Evolutionary conservation across 2,797 vertebrate genomes (phyloP).

Genomic region (Rhynchotus rufescens): DNA sequence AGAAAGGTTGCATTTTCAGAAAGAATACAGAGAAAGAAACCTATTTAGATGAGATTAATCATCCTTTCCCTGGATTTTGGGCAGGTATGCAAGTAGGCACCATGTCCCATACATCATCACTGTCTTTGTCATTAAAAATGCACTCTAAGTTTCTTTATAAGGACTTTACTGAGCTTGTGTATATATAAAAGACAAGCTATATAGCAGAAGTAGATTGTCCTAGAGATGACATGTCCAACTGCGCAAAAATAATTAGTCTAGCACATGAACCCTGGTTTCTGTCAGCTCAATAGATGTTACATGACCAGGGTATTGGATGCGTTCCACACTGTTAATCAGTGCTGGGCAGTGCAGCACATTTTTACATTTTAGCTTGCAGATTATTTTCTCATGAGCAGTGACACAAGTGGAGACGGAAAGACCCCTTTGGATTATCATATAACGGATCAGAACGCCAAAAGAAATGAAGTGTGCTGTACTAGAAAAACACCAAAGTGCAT

Average conservation of each 20-base stretch:
- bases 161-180: neutral
- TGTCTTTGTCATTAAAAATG: neutral
- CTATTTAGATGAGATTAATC: neutral
- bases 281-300: neutral
- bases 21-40: neutral
- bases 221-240: neutral
- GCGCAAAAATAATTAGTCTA: conserved; percentile 31
- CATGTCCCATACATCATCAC: neutral
- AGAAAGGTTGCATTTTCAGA: conserved; percentile 30
- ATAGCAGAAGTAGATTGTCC: neutral
- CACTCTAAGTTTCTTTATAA: neutral
- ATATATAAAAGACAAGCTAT: neutral
- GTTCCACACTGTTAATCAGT: neutral
- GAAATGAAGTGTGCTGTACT: neutral
- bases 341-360: neutral
- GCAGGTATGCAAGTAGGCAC: neutral
- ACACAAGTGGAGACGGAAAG: neutral
- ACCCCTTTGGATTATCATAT: neutral
- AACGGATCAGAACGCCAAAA: neutral
- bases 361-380: neutral
- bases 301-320: neutral
- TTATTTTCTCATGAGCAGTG: neutral
- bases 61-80: neutral
- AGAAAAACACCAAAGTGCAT: neutral
- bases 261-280: conserved; percentile 17